Evolutionary conservation across 2,113 vertebrate species (phyloP).

Genomic region (Shinisaurus crocodilurus): DNA sequence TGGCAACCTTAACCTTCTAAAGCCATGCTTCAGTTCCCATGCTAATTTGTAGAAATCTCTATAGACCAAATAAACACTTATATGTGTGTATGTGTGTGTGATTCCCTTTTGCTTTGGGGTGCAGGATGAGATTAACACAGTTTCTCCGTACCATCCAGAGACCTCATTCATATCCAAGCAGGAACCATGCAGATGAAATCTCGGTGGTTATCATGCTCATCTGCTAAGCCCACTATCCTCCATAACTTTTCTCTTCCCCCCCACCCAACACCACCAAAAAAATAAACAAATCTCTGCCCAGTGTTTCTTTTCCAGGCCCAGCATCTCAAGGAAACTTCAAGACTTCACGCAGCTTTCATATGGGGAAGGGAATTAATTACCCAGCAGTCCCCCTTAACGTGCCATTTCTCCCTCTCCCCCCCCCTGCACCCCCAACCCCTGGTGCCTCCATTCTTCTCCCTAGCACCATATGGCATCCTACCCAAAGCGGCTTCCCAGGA

Average conservation of each 20-base stretch:
- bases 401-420: background rate
- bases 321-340: background rate
- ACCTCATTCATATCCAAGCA: too few species aligned
- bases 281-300: background rate
- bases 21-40: too few species aligned
- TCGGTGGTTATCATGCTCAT: too few species aligned
- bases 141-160: too few species aligned
- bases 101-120: too few species aligned
- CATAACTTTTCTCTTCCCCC: too few species aligned
- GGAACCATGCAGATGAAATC: too few species aligned
- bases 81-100: too few species aligned
- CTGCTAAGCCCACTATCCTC: background rate
- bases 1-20: too few species aligned
- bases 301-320: background rate
- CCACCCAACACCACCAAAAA: background rate
- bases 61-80: too few species aligned
- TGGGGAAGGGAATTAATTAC: background rate
- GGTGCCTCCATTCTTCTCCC: background rate
- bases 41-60: too few species aligned
- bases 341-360: background rate
- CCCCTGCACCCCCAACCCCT: background rate
- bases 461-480: constrained; percentile 8
- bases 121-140: too few species aligned
- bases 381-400: background rate
- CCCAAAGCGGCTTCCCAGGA: background rate